phyloP scores from a whole-genome alignment of 2,888 invertebrate species.

The Eupithecia subfuscata region DNA sequence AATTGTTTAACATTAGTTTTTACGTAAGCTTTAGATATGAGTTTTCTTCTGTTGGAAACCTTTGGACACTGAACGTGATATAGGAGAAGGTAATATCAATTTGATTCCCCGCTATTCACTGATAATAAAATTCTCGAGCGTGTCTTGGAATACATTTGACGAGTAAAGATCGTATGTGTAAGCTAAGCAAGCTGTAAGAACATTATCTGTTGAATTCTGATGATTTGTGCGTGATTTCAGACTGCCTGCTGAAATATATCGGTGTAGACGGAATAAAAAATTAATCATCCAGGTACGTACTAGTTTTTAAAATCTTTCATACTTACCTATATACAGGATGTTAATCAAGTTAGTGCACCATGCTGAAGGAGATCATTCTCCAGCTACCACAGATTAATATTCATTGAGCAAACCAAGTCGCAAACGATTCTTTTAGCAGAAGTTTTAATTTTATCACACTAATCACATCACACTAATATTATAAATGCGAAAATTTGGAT shows the following conservation, averaged over 20 bases:
- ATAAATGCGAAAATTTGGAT: too few relatives aligned
- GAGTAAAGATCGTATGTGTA: neutral
- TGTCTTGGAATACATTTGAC: slow-evolving; percentile 67
- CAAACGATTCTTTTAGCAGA: too few relatives aligned
- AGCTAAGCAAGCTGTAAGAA: neutral
- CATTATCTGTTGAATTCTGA: neutral
- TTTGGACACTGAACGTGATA: neutral
- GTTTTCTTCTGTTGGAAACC: neutral
- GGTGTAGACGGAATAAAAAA: neutral
- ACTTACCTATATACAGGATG: too few relatives aligned
- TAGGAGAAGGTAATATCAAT: slow-evolving; percentile 32
- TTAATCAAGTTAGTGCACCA: too few relatives aligned
- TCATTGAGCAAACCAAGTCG: too few relatives aligned
- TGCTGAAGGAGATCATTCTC: too few relatives aligned
- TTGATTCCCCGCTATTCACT: slow-evolving; percentile 59
- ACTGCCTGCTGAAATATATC: neutral
- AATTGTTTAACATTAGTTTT: neutral
- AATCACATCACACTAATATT: too few relatives aligned
- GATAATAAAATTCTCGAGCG: slow-evolving; percentile 64
- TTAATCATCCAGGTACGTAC: neutral
- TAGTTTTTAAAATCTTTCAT: too few relatives aligned
- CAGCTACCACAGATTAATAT: too few relatives aligned
- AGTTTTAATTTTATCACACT: too few relatives aligned
- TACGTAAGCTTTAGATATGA: neutral
- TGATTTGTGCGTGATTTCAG: neutral